Conservation (phyloP, 2,888 invertebrate species). For the Aporophyla nigra region DNA sequence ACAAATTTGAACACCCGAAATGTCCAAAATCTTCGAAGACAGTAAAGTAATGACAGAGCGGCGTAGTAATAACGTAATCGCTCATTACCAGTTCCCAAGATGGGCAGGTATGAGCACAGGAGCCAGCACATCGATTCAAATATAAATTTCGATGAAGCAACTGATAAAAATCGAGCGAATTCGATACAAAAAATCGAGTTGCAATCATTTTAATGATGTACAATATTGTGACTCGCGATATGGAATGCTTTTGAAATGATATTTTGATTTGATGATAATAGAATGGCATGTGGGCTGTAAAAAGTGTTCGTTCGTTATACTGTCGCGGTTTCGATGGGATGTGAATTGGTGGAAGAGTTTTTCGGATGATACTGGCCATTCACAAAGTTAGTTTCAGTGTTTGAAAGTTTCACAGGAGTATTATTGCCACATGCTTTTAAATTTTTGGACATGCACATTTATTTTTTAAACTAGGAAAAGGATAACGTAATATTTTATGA, state of each 20-base stretch:
- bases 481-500: too few species aligned
- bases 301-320: slow-evolving; percentile 25
- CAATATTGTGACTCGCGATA: slow-evolving; percentile 52
- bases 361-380: not conserved
- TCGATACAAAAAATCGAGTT: slow-evolving; percentile 52
- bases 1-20: slow-evolving; percentile 52
- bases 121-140: slow-evolving; percentile 47
- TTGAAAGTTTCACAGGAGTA: too few species aligned
- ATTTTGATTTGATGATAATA: slow-evolving; percentile 52
- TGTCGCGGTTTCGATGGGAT: slow-evolving; percentile 1
- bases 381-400: not conserved
- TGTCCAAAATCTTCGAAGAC: slow-evolving; percentile 39
- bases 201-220: slow-evolving; percentile 59
- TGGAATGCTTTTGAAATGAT: slow-evolving; percentile 60
- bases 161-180: slow-evolving; percentile 45
- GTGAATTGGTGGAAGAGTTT: not conserved
- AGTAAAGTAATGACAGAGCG: slow-evolving; percentile 73
- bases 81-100: slow-evolving; percentile 64
- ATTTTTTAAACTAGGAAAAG: too few species aligned
- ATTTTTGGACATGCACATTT: too few species aligned
- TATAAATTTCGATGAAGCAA: slow-evolving; percentile 34
- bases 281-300: slow-evolving; percentile 36
- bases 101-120: slow-evolving; percentile 59
- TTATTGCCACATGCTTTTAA: too few species aligned
- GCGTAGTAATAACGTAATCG: slow-evolving; percentile 69